Conservation (phyloP, 1,140 invertebrate species). For the Heliconius himera region DNA sequence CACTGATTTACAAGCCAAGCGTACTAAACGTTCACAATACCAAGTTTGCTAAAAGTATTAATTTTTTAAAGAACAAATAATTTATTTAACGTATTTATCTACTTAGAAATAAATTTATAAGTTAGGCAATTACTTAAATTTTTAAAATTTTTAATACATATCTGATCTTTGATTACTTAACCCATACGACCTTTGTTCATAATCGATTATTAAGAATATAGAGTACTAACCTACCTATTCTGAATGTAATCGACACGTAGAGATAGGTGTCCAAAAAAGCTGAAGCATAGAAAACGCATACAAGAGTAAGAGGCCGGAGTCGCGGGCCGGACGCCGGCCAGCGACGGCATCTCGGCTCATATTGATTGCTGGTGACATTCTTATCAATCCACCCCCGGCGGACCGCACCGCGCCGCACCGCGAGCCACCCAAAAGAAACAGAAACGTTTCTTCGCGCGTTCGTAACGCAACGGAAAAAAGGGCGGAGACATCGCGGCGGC, state of each 20-base stretch:
- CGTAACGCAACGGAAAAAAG: constrained; percentile 75
- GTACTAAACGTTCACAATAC: constrained; percentile 30
- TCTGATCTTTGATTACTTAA: neutral
- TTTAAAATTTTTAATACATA: neutral
- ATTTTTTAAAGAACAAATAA: neutral
- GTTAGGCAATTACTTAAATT: neutral
- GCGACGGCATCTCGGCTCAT: constrained; percentile 52
- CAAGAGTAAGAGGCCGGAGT: neutral
- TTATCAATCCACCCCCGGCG: constrained; percentile 82
- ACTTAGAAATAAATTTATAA: no score
- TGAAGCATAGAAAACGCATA: neutral
- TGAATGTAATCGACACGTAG: neutral
- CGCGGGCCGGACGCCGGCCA: constrained; percentile 9
- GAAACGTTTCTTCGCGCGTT: constrained; percentile 77
- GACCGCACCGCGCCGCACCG: constrained; percentile 62
- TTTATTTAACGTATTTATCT: neutral
- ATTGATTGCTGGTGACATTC: constrained; percentile 84
- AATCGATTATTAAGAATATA: neutral
- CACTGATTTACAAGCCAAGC: constrained; percentile 44
- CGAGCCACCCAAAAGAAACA: constrained; percentile 78
- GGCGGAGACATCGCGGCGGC: constrained; percentile 69
- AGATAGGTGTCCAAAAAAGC: neutral
- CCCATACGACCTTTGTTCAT: neutral
- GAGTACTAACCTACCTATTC: neutral
- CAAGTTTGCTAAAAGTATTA: neutral